Evolutionary conservation across 2,797 vertebrate genomes (phyloP), one percentile per base, ranked within the genome.

Genomic region (Phyllotis vaccarum): DNA sequence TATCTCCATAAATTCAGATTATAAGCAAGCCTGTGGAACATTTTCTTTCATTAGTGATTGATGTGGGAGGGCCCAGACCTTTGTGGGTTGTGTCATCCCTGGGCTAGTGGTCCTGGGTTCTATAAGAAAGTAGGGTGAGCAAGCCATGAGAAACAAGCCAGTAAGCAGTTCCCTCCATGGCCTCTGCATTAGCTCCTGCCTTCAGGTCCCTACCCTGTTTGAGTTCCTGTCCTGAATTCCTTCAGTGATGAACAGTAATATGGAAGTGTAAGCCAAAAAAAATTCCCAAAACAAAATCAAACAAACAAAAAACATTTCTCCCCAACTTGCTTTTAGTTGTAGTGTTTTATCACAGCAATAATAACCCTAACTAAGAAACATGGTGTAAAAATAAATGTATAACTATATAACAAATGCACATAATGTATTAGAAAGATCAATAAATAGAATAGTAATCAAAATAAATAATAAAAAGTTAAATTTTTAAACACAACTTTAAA

Each of bases 381-480:
- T 31, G 27, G 40, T 74, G 12, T 43, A 37, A 78, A 54, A 89
- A 93, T 66, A 89, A 94, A 82, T 46, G 54, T 92, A 74, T 29
- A 89, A 62, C 62, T 89, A 83, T 49, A 86, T 93, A 52, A 93
- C 60, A 94, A 94, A 95, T 68, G 94, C 16, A 94, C 31, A 90
- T 13, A 60, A 86, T 66, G 76, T 70, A 74, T 64, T 91, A 64
- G 60, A 90, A 94, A 94, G 58, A 79, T 94, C 82, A 96, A 6
- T 8, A 4, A 91, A 82, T 95, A 40, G 40, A 40, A 93, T 93
- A 12, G 79, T 37, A 89, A 89, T 24, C 46, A 89, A 40, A 78
- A 16, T 37, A 62, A 92, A 87, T 43, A 12, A 43, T 40, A 86
- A 95, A 91, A 19, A 88, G 46, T 40, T 86, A 88, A 95, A 93